phyloP scores from a whole-genome alignment of 2,113 vertebrate genomes.

The Ramphastos sulfuratus region DNA sequence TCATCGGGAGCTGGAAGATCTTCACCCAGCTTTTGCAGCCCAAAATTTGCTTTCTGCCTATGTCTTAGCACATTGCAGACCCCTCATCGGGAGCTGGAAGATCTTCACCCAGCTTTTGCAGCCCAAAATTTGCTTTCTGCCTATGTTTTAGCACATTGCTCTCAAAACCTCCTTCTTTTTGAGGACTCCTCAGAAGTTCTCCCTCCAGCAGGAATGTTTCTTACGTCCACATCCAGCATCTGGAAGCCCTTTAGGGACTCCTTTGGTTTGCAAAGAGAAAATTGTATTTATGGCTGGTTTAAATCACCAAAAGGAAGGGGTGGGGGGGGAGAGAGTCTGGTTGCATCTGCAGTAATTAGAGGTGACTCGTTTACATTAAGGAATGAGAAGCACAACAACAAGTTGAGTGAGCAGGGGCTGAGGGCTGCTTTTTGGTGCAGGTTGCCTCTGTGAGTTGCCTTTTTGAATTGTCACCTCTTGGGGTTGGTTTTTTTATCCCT shows the following conservation, averaged over 20 bases:
- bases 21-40: neutral
- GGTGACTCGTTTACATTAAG: constrained; percentile 17
- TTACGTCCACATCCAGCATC: constrained; percentile 5
- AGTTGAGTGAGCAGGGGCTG: neutral
- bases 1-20: neutral
- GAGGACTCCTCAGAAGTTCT: constrained; percentile 34
- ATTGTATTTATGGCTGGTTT: constrained; percentile 38
- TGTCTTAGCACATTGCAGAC: no score
- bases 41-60: neutral
- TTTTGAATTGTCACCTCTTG: neutral
- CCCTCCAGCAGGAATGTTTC: constrained; percentile 2
- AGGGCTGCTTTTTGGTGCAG: neutral
- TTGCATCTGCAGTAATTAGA: constrained; percentile 46
- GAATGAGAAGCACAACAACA: neutral
- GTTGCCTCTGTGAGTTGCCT: neutral
- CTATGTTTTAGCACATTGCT: neutral
- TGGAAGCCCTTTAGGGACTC: constrained; percentile 53
- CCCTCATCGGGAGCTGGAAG: neutral
- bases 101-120: neutral
- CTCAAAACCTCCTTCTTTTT: constrained; percentile 46
- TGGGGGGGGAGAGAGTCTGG: neutral
- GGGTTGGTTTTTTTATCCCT: neutral
- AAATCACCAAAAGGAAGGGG: neutral
- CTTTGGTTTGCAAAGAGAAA: neutral
- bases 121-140: neutral